Conservation (phyloP, 2,888 invertebrate genomes). For the Orthosia gracilis region DNA sequence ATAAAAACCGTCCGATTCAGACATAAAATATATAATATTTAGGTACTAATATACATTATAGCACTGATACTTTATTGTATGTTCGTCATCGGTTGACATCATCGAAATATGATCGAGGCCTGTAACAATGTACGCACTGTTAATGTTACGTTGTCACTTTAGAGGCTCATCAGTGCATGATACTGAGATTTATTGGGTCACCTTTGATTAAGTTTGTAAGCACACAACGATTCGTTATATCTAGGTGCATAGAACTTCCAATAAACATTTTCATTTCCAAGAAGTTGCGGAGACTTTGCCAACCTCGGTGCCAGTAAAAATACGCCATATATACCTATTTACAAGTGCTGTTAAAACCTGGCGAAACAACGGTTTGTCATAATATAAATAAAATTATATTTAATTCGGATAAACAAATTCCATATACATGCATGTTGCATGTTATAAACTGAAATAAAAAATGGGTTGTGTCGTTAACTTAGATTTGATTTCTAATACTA, state of each 20-base stretch:
- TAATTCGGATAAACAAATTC: no score
- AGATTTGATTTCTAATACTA: neutral
- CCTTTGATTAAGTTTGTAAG: conserved; percentile 8
- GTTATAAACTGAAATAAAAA: no score
- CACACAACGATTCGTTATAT: neutral
- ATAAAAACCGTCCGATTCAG: conserved; percentile 33
- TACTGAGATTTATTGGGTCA: conserved; percentile 22
- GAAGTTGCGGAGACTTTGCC: neutral
- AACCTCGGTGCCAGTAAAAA: neutral
- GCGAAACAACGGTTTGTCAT: no score
- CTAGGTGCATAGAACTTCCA: neutral
- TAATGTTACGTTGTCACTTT: conserved; percentile 31
- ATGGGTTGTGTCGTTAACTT: no score
- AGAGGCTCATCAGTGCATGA: conserved; percentile 25
- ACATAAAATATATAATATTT: conserved; percentile 24
- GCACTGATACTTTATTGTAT: conserved; percentile 22
- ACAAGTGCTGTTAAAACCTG: no score
- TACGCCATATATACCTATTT: no score
- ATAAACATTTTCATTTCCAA: neutral
- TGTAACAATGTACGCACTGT: conserved; percentile 45
- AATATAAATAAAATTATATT: no score
- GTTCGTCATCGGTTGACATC: conserved; percentile 52
- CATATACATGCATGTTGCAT: no score
- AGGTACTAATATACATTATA: conserved; percentile 16
- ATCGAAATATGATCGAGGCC: conserved; percentile 50